phyloP scores from a whole-genome alignment of 2,113 vertebrate species.

The Neotoma lepida region DNA sequence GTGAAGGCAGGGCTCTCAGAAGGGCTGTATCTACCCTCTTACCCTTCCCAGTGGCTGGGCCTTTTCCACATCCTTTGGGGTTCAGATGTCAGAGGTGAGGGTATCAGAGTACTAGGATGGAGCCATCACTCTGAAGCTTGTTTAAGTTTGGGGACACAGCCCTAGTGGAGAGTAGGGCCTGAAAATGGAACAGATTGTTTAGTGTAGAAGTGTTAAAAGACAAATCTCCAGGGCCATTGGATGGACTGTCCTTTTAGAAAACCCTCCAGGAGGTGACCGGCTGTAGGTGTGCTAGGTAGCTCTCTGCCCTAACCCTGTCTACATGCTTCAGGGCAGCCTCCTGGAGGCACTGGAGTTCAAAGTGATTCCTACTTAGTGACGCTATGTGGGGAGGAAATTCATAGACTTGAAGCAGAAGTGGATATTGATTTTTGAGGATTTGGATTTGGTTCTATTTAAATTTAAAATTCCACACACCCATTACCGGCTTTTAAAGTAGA shows the following conservation, averaged over 20 bases:
- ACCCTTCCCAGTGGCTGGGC: rapidly evolving
- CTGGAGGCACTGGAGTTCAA: neutral
- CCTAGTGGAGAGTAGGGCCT: neutral
- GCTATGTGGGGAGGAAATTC: neutral
- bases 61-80: neutral
- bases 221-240: neutral
- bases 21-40: neutral
- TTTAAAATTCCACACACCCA: neutral
- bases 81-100: neutral
- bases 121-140: neutral
- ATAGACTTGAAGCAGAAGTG: neutral
- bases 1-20: neutral
- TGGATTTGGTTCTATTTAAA: conserved; percentile 5
- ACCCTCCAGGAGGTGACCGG: neutral
- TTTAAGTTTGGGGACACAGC: neutral
- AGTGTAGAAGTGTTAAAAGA: neutral
- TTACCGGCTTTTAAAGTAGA: neutral
- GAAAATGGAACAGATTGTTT: neutral
- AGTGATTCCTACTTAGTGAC: neutral
- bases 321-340: neutral
- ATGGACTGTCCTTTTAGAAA: neutral
- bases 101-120: too few species aligned
- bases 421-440: neutral
- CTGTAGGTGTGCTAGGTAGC: neutral
- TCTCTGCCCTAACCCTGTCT: neutral